Evolutionary conservation across 2,113 vertebrate species (phyloP), one percentile per base, ranked within the genome.

Genomic region (Prinia subflava): DNA sequence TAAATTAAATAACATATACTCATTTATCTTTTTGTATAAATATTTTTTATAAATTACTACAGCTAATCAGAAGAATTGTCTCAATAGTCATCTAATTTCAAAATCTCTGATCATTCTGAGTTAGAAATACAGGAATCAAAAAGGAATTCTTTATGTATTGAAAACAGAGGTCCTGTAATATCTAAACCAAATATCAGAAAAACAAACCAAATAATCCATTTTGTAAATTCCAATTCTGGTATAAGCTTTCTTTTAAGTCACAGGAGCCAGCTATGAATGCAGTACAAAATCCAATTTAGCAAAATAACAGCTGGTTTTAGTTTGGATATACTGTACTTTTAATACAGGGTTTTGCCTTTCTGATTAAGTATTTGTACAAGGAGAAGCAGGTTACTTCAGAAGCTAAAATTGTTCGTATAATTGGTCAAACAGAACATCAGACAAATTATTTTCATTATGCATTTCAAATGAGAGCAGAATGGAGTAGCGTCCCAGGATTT

Each of bases 151-250:
- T 78, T 57, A 75, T 81, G 23, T 44, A 53, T 80, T 83, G 52
- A 62, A 75, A 94, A 65, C 46, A 63, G 37, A 75, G 25, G 28
- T 41, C 91, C 47, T 78, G 16, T 47, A 75, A 59, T 93, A 90
- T 78, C 75, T 84, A 67, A 89, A 75, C 79, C 87, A 71, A 89
- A 81, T 60, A 93, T 89, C 80, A 71, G 74, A 63, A 94, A 92
- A 95, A 67, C 86, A 95, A 95, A 92, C 64, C 87, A 74, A 88
- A 90, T 64, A 90, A 94, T 95, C 75, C 35, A 83, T 90, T 95
- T 63, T 62, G 47, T 56, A 94, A 93, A 96, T 88, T 92, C 37
- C 69, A 87, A 0, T 92, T 89, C 65, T 75, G 19, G 25, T 86
- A 27, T 89, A 83, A 83, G 49, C 76, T 84, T 86, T 83, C 28